A percentile compares a stretch with the other conserved stretches of the same genome.
Conservation (phyloP, 2,797 vertebrate genomes). For the Channa striata region DNA sequence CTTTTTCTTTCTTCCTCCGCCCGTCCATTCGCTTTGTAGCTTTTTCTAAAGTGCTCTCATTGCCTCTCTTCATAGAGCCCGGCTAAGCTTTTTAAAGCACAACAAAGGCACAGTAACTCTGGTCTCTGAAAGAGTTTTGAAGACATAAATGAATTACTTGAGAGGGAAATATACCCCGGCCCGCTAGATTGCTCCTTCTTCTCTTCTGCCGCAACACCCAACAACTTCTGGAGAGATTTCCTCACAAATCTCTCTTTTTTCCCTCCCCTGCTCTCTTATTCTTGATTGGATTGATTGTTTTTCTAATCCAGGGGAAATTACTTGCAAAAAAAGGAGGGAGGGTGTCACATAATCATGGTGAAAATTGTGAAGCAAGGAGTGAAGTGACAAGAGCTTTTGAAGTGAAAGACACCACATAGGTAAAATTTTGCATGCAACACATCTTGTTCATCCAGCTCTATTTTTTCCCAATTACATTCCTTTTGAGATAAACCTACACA, state of each 20-base stretch:
- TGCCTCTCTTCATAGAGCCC: slow-evolving; percentile 84
- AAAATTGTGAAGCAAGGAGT: slow-evolving; percentile 64
- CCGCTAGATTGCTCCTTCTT: slow-evolving; percentile 71
- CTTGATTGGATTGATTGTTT: slow-evolving; percentile 87
- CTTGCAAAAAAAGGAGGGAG: slow-evolving; percentile 69
- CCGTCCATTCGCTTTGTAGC: slow-evolving; percentile 85
- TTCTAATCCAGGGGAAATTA: slow-evolving; percentile 86
- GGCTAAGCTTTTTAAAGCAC: slow-evolving; percentile 82
- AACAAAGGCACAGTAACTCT: slow-evolving; percentile 85
- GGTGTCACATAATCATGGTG: slow-evolving; percentile 73
- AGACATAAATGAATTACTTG: slow-evolving; percentile 88
- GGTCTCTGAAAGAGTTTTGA: slow-evolving; percentile 85
- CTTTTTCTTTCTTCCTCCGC: slow-evolving; percentile 75
- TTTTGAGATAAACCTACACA: slow-evolving; percentile 20
- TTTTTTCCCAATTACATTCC: slow-evolving; percentile 21
- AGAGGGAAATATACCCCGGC: slow-evolving; percentile 82
- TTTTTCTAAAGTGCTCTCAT: slow-evolving; percentile 84
- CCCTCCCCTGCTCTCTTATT: slow-evolving; percentile 36
- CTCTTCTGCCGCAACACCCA: slow-evolving; percentile 66
- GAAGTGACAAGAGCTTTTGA: slow-evolving; percentile 48
- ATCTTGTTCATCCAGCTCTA: not conserved
- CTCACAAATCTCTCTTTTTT: slow-evolving; percentile 69
- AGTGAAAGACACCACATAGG: slow-evolving; percentile 21
- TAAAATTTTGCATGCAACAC: slow-evolving; percentile 10
- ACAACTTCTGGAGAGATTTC: slow-evolving; percentile 83